A percentile compares a stretch with the other conserved stretches of the same genome.
phyloP scores from a whole-genome alignment of 2,113 vertebrate genomes.

The Hystrix brachyura region DNA sequence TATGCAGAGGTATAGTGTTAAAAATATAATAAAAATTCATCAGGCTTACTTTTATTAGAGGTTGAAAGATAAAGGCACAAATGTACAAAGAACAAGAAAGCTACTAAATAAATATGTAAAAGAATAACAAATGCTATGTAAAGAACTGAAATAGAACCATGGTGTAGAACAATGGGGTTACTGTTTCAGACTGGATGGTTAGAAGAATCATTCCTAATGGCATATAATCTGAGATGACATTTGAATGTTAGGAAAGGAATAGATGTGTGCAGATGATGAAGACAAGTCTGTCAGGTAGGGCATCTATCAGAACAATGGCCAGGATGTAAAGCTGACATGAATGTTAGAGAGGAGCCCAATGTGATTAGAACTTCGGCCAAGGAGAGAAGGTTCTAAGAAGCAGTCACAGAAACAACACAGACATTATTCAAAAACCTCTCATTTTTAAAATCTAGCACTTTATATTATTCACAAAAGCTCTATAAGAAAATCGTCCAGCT shows the following conservation, averaged over 20 bases:
- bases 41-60: background rate
- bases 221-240: background rate
- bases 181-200: background rate
- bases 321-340: background rate
- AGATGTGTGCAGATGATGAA: background rate
- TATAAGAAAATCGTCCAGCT: background rate
- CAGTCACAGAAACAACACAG: background rate
- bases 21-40: background rate
- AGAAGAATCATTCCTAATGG: background rate
- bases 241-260: background rate
- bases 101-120: background rate
- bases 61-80: background rate
- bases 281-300: background rate
- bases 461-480: background rate
- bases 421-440: background rate
- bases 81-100: background rate
- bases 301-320: no score
- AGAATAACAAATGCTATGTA: background rate
- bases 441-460: background rate
- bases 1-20: background rate
- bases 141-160: background rate
- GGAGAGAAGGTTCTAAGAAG: background rate
- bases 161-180: background rate
- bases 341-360: no score
- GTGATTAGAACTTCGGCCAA: background rate